Percentiles rank a stretch among this genome's conserved stretches.
These are phyloP conservation scores for Sebastes kiyomatsui DNA, from an alignment of 2,797 vertebrate species.

Conservation along the genomic window DNA sequence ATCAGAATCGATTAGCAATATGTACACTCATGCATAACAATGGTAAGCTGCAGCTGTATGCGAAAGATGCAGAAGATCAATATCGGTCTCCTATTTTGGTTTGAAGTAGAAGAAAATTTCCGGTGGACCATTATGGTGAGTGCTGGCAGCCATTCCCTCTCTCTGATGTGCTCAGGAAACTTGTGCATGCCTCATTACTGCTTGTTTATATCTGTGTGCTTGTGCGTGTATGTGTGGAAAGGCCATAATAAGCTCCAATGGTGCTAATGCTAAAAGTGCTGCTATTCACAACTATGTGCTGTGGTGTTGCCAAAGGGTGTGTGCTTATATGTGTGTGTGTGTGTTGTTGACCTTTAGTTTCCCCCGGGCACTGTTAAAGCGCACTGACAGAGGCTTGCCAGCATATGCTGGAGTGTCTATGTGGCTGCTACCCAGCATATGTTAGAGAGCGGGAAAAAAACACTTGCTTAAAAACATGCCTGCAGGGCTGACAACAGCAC, in stretches of 20 bases:
- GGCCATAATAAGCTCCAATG: slow-evolving; percentile 76
- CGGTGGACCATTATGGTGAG: not conserved
- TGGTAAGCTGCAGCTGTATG: not conserved
- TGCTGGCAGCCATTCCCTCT: slow-evolving; percentile 12
- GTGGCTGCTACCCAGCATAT: slow-evolving; percentile 84
- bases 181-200: slow-evolving; percentile 66
- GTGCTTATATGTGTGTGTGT: slow-evolving; percentile 31
- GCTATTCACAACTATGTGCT: slow-evolving; percentile 76
- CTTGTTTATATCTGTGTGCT: slow-evolving; percentile 70
- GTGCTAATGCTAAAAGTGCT: slow-evolving; percentile 79
- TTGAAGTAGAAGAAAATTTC: not conserved
- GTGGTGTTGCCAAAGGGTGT: slow-evolving; percentile 59
- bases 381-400: slow-evolving; percentile 75
- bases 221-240: slow-evolving; percentile 67
- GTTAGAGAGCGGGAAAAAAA: slow-evolving; percentile 69
- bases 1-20: slow-evolving; percentile 10
- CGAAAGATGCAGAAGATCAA: not conserved
- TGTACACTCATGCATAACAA: not conserved
- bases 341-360: slow-evolving; percentile 81
- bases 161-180: slow-evolving; percentile 50
- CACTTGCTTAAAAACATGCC: slow-evolving; percentile 78
- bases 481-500: slow-evolving; percentile 66
- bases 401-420: slow-evolving; percentile 80
- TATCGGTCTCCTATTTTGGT: not conserved
- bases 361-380: slow-evolving; percentile 77